Evolutionary conservation across 2,797 vertebrate species (phyloP), one percentile per base, ranked within the genome.

Genomic region (Percopsis omiscomaycus): DNA sequence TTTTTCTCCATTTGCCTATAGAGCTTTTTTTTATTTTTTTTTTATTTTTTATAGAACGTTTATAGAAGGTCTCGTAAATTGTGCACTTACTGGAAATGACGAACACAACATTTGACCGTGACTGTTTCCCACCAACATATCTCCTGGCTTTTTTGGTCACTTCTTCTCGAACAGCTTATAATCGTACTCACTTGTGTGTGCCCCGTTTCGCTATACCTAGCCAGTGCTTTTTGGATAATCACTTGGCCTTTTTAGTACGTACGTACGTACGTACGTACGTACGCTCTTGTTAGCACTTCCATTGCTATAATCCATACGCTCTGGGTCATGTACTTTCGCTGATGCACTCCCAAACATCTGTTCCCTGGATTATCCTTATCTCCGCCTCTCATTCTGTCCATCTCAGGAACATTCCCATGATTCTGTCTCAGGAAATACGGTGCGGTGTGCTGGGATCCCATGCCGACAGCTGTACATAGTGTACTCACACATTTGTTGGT

Each of bases 301-400:
- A 55, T 69, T 74, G 71, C 55, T 69, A 54, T 85, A 82, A 86
- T 86, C 77, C 37, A 16, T 71, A 16, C 80, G 69, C 82, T 87
- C 69, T 64, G 66, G 74, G 74, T 80, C 69, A 55, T 16, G 52
- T 62, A 52, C 2, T 9, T 68, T 81, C 75, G 57, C 65, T 66
- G 5, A 59, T 77, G 58, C 22, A 29, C 79, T 77, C 77, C 63
- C 71, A 71, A 78, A 83, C 87, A 87, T 90, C 86, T 88, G 84
- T 66, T 86, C 2, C 22, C 76, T 66, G 81, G 84, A 90, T 88
- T 87, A 84, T 82, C 71, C 78, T 42, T 81, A 64, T 82, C 69
- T 80, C 71, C 61, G 49, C 55, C 80, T 81, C 80, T 82, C 74
- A 47, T 69, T 60, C 59, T 2, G 66, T 59, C 73, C 81, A 77